Conservation (phyloP, 2,888 invertebrate genomes). For the Linnaemya tessellans region DNA sequence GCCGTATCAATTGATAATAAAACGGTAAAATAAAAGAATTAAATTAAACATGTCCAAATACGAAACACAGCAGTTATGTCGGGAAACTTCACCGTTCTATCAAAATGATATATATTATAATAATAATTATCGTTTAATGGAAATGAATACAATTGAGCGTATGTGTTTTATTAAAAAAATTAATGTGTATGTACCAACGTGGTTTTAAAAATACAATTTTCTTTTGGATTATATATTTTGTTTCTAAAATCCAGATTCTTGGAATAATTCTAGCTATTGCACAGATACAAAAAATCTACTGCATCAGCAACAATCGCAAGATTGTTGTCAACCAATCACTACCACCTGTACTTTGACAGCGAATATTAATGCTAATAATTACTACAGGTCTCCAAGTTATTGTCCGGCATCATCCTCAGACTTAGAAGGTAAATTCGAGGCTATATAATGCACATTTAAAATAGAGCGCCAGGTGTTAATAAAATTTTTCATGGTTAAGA, state of each 20-base stretch:
- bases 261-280: constrained; percentile 70
- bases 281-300: constrained; percentile 62
- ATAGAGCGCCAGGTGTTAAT: no score
- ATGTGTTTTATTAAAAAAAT: constrained; percentile 52
- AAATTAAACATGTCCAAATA: constrained; percentile 70
- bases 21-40: not conserved
- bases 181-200: not conserved
- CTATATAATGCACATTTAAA: not conserved
- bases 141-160: constrained; percentile 72
- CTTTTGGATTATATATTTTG: constrained; percentile 19
- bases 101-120: constrained; percentile 72
- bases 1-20: not conserved
- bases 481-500: not conserved
- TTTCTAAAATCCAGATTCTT: constrained; percentile 68
- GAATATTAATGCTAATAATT: constrained; percentile 66
- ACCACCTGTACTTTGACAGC: constrained; percentile 62
- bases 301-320: constrained; percentile 55
- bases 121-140: constrained; percentile 72
- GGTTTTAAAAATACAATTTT: constrained; percentile 3
- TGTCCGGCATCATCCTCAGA: constrained; percentile 74
- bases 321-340: constrained; percentile 70
- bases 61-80: constrained; percentile 72
- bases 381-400: constrained; percentile 73
- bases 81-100: constrained; percentile 69
- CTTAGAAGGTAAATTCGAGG: constrained; percentile 70